phyloP scores from a whole-genome alignment of 2,797 vertebrate genomes.

The Florisuga fusca region DNA sequence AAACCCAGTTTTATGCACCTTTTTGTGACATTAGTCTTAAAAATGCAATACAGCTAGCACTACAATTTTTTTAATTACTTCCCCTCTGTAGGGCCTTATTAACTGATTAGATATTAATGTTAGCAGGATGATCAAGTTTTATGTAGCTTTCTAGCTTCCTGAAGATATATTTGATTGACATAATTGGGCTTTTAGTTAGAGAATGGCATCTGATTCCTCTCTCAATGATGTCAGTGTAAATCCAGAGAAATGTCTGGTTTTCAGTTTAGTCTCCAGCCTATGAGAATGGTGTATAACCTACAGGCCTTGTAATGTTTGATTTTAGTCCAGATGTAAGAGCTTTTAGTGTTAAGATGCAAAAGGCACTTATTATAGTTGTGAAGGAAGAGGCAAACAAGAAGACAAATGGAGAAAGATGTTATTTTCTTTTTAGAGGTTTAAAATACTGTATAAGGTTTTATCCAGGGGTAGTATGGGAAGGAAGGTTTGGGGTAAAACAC shows the following conservation, averaged over 20 bases:
- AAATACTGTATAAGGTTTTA: neutral
- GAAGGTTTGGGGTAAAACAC: neutral
- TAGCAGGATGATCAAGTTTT: constrained; percentile 48
- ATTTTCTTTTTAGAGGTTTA: neutral
- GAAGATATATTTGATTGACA: constrained; percentile 55
- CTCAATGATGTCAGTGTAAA: constrained; percentile 18
- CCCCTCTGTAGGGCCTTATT: constrained; percentile 47
- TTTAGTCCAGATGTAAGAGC: neutral
- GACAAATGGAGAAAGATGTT: neutral
- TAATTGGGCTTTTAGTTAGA: constrained; percentile 54
- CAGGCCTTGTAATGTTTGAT: neutral
- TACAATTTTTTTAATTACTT: constrained; percentile 24
- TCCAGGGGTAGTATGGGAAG: neutral
- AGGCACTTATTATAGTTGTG: neutral
- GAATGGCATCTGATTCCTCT: constrained; percentile 43
- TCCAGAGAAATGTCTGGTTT: neutral
- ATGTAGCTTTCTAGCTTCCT: constrained; percentile 46
- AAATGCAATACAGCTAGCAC: constrained; percentile 24
- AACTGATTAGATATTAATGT: constrained; percentile 57
- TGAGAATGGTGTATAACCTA: neutral
- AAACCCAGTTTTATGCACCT: neutral
- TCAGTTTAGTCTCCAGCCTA: neutral
- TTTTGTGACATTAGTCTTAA: neutral
- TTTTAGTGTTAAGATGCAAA: neutral
- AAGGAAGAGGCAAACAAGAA: neutral